These are phyloP conservation scores for Lycaon pictus DNA, from an alignment of 2,113 vertebrate species.

Conservation along the genomic window DNA sequence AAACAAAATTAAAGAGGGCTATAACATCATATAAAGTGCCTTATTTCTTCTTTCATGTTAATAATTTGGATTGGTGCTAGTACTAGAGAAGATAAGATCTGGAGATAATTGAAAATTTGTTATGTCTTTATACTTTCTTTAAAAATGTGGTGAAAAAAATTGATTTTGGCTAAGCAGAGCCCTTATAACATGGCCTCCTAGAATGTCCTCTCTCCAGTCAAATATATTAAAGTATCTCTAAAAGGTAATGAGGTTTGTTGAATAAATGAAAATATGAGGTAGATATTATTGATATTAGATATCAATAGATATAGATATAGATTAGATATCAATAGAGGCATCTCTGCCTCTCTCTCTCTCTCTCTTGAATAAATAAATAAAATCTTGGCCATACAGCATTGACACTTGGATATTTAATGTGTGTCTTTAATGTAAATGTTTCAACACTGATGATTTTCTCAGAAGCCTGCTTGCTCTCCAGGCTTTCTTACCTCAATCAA, in stretches of 20 bases:
- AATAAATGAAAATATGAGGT: not conserved
- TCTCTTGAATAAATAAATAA: no score
- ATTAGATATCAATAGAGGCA: no score
- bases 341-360: no score
- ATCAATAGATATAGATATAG: no score
- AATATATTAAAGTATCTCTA: not conserved
- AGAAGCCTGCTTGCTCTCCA: not conserved
- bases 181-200: no score
- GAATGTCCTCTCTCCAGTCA: not conserved
- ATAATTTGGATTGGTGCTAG: not conserved
- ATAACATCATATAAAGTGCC: not conserved
- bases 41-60: not conserved
- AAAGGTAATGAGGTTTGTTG: not conserved
- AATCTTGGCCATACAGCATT: not conserved
- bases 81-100: not conserved
- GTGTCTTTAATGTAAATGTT: not conserved
- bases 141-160: not conserved
- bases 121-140: not conserved
- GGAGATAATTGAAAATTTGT: not conserved
- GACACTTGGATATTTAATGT: not conserved
- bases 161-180: not conserved
- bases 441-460: not conserved
- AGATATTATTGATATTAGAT: not conserved
- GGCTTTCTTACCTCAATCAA: not conserved
- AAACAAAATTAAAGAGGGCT: not conserved